Evolutionary conservation across 2,797 vertebrate genomes (phyloP), one percentile per base, ranked within the genome.

Genomic region (Phoxinus dragarum): DNA sequence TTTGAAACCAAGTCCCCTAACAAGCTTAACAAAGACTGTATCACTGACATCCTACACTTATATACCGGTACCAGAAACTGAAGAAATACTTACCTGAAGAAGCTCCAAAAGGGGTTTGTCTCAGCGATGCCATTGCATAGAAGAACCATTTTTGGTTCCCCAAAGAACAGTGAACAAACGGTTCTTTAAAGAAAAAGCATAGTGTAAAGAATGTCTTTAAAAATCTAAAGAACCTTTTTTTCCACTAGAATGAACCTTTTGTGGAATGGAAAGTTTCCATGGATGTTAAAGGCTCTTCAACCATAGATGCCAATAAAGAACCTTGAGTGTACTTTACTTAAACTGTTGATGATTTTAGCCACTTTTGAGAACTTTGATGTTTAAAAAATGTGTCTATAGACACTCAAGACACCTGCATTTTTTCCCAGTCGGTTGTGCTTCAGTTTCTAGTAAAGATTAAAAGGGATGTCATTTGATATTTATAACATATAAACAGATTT

Each of bases 1-100:
- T 61, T 79, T 77, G 54, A 77, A 59, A 23, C 54, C 40, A 79
- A 40, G n/a, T 79, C 40, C 14, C 56, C 4, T 17, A 79, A 59
- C 76, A 79, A 42, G 23, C 16, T 10, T 38, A 79, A 44, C n/a
- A 19, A 78, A 64, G 79, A 73, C n/a, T 56, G 49, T 34, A 42
- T 76, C 49, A 44, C 56, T 44, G 44, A 40, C 4, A 14, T n/a
- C 31, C 34, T 17, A 59, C 23, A 59, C 6, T 8, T 59, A 76
- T 56, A 59, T 76, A 40, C 12, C n/a, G 31, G 4, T 76, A 40
- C 12, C n/a, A 36, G 4, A 59, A 77, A 77, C 38, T 77, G 21
- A 77, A 59, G 52, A 76, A 59, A 36, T 77, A 38, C 52, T 16
- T n/a, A 31, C 61, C 27, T 16, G 27, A 64, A 31, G 12, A 31